A percentile compares a stretch with the other conserved stretches of the same genome.
These are phyloP conservation scores for Sinocyclocheilus maitianheensis DNA, from an alignment of 2,113 vertebrate species.

Conservation along the genomic window DNA sequence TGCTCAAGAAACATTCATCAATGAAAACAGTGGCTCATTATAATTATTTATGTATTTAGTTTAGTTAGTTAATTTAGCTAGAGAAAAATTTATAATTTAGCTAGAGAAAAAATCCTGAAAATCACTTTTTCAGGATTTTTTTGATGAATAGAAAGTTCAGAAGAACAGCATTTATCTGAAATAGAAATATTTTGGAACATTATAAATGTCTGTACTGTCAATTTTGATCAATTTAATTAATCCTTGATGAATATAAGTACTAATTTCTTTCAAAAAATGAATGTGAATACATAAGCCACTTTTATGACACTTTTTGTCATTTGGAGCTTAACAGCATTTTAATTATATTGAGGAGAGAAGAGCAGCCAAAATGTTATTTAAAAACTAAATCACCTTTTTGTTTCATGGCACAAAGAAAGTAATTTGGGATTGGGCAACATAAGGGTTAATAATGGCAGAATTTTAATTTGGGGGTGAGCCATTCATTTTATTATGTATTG, in stretches of 20 bases:
- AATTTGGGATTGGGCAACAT: background rate
- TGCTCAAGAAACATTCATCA: too few species aligned
- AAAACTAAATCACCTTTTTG: background rate
- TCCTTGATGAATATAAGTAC: background rate
- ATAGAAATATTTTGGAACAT: background rate
- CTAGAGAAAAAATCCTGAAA: too few species aligned
- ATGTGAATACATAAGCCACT: background rate
- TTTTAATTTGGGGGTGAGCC: background rate
- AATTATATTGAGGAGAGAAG: background rate
- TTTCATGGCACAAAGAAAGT: background rate
- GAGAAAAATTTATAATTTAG: too few species aligned
- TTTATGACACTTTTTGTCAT: background rate
- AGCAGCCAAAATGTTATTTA: background rate
- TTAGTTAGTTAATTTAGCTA: too few species aligned
- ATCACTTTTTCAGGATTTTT: background rate
- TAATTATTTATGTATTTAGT: too few species aligned
- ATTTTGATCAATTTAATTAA: background rate
- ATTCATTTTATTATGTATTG: constrained; percentile 32
- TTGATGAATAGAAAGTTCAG: background rate
- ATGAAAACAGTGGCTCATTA: too few species aligned
- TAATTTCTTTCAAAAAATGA: background rate
- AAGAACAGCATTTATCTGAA: background rate
- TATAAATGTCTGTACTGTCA: background rate
- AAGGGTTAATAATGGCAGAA: background rate
- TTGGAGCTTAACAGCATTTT: background rate